phyloP scores from a whole-genome alignment of 2,888 invertebrate species.

The Acleris holmiana region DNA sequence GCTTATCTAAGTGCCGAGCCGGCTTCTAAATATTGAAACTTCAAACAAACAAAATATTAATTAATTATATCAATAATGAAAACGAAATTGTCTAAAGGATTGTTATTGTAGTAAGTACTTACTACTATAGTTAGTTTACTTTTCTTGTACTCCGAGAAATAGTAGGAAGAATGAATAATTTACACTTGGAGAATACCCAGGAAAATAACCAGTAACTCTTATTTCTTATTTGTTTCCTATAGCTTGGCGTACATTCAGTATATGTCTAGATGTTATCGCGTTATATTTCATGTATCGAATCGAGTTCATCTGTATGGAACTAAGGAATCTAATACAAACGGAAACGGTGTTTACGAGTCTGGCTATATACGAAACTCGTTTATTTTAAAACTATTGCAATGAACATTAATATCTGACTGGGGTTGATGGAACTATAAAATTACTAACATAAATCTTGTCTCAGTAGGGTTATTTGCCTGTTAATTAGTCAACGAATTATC shows the following conservation, averaged over 20 bases:
- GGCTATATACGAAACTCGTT: slow-evolving; percentile 4
- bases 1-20: slow-evolving; percentile 12
- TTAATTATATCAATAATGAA: too few species aligned
- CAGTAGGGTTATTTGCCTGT: too few species aligned
- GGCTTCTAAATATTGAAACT: slow-evolving; percentile 24
- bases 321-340: slow-evolving; percentile 18
- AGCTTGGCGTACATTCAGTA: too few species aligned
- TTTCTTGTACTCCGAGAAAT: too few species aligned
- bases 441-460: neutral
- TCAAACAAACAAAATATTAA: slow-evolving; percentile 21
- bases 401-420: slow-evolving; percentile 7
- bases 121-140: too few species aligned
- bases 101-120: too few species aligned
- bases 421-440: slow-evolving; percentile 9
- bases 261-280: neutral
- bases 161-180: too few species aligned
- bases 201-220: too few species aligned
- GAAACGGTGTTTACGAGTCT: slow-evolving; percentile 15
- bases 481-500: too few species aligned
- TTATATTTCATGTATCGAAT: neutral
- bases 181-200: too few species aligned
- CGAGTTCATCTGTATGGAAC: slow-evolving; percentile 4
- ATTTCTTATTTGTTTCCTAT: too few species aligned
- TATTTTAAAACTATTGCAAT: slow-evolving; percentile 5
- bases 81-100: too few species aligned